Evolutionary conservation across 1,140 invertebrate species (phyloP).

Genomic region (Oppia nitens): DNA sequence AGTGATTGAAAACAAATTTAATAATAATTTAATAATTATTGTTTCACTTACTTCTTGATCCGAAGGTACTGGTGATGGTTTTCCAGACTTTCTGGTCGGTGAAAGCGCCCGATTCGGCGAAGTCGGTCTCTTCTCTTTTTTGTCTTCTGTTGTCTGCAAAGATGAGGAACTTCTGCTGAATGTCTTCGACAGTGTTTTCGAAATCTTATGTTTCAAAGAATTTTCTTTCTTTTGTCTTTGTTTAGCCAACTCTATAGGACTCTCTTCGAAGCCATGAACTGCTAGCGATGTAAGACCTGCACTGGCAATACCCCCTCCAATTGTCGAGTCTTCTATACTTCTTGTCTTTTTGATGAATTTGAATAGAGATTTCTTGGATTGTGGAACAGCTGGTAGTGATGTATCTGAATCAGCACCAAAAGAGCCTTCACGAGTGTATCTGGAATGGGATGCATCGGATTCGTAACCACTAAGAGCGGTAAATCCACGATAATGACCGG

Average conservation of each 20-base stretch:
- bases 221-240: conserved; percentile 19
- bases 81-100: not conserved
- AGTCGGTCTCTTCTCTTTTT: not conserved
- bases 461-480: conserved; percentile 17
- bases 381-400: conserved; percentile 5
- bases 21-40: not conserved
- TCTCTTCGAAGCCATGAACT: conserved; percentile 5
- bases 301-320: conserved; percentile 23
- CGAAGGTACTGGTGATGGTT: not conserved
- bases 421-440: conserved; percentile 12
- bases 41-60: not conserved
- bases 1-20: not conserved
- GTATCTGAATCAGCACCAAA: conserved; percentile 5
- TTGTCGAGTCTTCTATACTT: conserved; percentile 42
- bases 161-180: conserved; percentile 13
- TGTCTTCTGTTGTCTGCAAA: conserved; percentile 1
- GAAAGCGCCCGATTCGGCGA: not conserved
- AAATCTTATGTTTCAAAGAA: conserved; percentile 21
- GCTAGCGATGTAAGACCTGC: conserved; percentile 22
- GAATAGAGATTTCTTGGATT: conserved; percentile 17
- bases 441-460: conserved; percentile 18
- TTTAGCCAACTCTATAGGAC: conserved; percentile 11
- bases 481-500: not conserved
- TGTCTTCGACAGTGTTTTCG: conserved; percentile 20
- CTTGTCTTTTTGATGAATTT: conserved; percentile 52